Percentiles rank a stretch among this genome's conserved stretches.
Evolutionary conservation across 1,140 invertebrate genomes (phyloP).

Genomic region (Melanaphis sacchari): DNA sequence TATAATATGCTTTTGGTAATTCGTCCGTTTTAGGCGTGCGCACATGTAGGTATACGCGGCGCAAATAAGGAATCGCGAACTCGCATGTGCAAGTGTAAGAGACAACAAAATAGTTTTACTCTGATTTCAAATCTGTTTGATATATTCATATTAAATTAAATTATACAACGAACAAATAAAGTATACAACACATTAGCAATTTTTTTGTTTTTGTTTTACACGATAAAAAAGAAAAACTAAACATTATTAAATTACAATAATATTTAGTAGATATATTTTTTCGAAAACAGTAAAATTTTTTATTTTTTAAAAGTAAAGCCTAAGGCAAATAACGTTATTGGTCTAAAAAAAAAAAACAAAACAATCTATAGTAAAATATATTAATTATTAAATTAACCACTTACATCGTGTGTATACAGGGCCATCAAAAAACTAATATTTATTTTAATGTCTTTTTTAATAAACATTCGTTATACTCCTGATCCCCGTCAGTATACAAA

Average conservation of each 20-base stretch:
- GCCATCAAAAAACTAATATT: background rate
- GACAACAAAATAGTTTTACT: background rate
- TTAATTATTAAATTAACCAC: background rate
- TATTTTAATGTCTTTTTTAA: constrained; percentile 17
- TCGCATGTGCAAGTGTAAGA: background rate
- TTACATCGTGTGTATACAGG: background rate
- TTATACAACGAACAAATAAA: background rate
- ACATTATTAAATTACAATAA: constrained; percentile 5
- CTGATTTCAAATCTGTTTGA: constrained; percentile 17
- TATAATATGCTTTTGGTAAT: background rate
- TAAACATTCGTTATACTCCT: background rate
- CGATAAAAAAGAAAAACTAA: background rate
- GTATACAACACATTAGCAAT: constrained; percentile 6
- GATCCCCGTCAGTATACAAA: background rate
- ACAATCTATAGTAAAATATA: background rate
- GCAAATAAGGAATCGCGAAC: background rate
- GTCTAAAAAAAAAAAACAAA: constrained; percentile 1
- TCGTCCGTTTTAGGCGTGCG: background rate
- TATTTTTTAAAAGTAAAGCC: background rate
- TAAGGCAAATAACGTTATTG: background rate
- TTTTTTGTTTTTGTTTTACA: constrained; percentile 34
- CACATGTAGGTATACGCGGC: too few species aligned
- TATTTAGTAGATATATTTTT: background rate
- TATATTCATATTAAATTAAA: constrained; percentile 16
- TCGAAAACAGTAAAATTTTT: background rate